Conservation (phyloP, 1,140 invertebrate species). For the Liolophura sinensis region DNA sequence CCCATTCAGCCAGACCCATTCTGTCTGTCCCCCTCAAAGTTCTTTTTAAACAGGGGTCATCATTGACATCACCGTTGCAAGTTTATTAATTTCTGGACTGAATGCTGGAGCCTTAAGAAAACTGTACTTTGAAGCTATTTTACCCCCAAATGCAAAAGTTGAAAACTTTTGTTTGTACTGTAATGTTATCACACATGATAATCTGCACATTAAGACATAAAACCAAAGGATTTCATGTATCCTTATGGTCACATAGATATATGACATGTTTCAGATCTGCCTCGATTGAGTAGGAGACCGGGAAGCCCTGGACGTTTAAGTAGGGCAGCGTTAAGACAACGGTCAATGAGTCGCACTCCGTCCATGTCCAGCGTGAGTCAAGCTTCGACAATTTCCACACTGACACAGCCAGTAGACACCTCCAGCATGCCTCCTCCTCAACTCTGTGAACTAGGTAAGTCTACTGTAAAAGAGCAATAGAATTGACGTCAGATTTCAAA, state of each 20-base stretch:
- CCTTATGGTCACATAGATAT: slow-evolving; percentile 2
- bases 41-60: no score
- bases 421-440: slow-evolving; percentile 44
- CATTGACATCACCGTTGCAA: no score
- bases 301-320: slow-evolving; percentile 22
- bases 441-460: slow-evolving; percentile 53
- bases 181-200: no score
- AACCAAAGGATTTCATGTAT: no score
- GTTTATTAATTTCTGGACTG: no score
- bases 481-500: neutral
- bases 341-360: slow-evolving; percentile 33
- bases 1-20: no score
- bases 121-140: no score
- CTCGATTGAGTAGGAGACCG: slow-evolving; percentile 6
- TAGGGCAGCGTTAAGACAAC: slow-evolving; percentile 21
- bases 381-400: slow-evolving; percentile 36
- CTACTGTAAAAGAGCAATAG: neutral
- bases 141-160: no score
- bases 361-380: slow-evolving; percentile 42
- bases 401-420: slow-evolving; percentile 36
- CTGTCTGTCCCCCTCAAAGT: no score
- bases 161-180: no score
- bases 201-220: no score
- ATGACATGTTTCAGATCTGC: slow-evolving; percentile 17
- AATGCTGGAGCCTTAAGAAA: no score